Conservation (phyloP, 1,140 invertebrate species). For the Paracyclopina nana region DNA sequence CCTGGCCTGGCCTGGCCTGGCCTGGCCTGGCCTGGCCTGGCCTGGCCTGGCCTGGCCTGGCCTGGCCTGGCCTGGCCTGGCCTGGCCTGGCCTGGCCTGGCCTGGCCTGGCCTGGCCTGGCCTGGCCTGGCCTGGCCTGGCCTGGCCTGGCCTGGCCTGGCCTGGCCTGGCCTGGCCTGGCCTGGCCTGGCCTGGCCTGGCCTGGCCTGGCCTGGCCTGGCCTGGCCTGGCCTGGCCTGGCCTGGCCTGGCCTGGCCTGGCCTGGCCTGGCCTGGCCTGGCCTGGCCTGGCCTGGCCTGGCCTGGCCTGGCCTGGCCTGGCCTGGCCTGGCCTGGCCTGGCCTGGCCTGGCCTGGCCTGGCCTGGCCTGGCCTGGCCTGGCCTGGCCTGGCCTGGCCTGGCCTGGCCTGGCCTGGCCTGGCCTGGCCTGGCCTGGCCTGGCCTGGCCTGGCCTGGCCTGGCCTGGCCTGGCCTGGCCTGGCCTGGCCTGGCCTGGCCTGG, state of each 20-base stretch:
- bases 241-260: conserved; percentile 19
- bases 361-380: conserved; percentile 20
- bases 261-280: conserved; percentile 20
- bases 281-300: conserved; percentile 20
- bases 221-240: conserved; percentile 20
- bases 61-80: conserved; percentile 19
- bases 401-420: conserved; percentile 19
- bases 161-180: conserved; percentile 21
- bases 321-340: conserved; percentile 21
- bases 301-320: conserved; percentile 21
- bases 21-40: conserved; percentile 21
- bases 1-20: conserved; percentile 17
- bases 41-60: conserved; percentile 20
- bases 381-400: conserved; percentile 21
- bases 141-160: conserved; percentile 18
- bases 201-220: conserved; percentile 21
- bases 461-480: conserved; percentile 21
- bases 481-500: conserved; percentile 19
- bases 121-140: conserved; percentile 20
- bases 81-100: conserved; percentile 21
- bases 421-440: conserved; percentile 21
- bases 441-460: conserved; percentile 19
- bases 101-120: conserved; percentile 21
- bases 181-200: conserved; percentile 19
- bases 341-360: conserved; percentile 20